These are phyloP conservation scores for Oeneis ivallda DNA, from an alignment of 2,888 invertebrate genomes.

Conservation along the genomic window DNA sequence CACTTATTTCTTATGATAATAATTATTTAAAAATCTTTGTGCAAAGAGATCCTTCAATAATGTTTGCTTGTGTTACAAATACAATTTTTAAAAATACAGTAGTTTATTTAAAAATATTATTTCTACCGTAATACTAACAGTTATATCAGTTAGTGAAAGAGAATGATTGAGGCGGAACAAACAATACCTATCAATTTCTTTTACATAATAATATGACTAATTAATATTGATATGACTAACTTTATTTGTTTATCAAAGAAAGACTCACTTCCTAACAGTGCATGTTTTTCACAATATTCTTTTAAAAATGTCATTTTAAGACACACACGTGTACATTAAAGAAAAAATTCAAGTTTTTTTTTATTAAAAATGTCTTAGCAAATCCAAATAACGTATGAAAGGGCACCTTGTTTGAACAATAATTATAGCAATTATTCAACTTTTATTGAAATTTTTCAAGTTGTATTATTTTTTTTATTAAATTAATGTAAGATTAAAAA, in stretches of 20 bases:
- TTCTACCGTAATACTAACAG: not conserved
- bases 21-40: conserved; percentile 28
- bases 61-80: conserved; percentile 1
- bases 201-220: not conserved
- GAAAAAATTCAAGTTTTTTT: no score
- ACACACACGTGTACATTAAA: no score
- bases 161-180: conserved; percentile 6
- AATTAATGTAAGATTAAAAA: no score
- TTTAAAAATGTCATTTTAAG: conserved; percentile 1
- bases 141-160: not conserved
- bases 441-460: no score
- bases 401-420: not conserved
- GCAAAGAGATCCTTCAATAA: conserved; percentile 25
- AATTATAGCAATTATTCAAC: no score
- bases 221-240: conserved; percentile 1
- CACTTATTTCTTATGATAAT: conserved; percentile 5
- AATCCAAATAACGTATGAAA: not conserved
- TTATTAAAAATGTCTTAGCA: not conserved
- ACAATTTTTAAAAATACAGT: not conserved
- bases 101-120: not conserved
- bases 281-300: not conserved
- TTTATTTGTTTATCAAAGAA: not conserved
- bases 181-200: not conserved
- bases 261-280: not conserved
- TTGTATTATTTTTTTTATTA: no score